Evolutionary conservation across 2,113 vertebrate species (phyloP), one percentile per base, ranked within the genome.

Genomic region (Empidonax alnorum): DNA sequence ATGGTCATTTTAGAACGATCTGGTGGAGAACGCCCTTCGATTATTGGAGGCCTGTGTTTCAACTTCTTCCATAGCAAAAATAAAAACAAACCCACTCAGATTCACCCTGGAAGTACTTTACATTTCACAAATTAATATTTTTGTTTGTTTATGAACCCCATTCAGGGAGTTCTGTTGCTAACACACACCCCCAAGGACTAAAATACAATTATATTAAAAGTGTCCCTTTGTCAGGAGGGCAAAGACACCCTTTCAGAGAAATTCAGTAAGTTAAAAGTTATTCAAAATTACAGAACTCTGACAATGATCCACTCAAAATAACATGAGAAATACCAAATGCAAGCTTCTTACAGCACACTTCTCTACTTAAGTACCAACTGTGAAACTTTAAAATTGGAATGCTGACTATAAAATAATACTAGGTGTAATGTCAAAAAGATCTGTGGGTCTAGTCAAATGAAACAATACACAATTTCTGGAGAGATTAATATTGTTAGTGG

Each of bases 1-100:
- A 99, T 99, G 30, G 98, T 99, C 99, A 99, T 99, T 98, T 99
- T 99, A 94, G 99, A 98, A 84, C 98, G 99, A 97, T 99, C 99
- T 89, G 97, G 97, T 75, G 95, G 97, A 47, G 72, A 92, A 65
- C 87, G 93, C 42, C 87, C 97, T 96, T 99, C 98, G 52, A 96
- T 98, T 50, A 94, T 31, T 5, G 94, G 73, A 96, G 96, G 98
- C 78, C 98, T 98, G 68, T 95, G 98, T 78, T 97, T 97, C 96
- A 97, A 98, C 82, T 98, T 97, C 91, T 98, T 98, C 92, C 98
- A 95, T 21, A 98, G 9, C 49, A 53, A 73, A 49, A 75, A 20
- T 80, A 52, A 67, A 74, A 90, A 73, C 49, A 20, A 72, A 24
- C 19, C 25, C 37, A 28, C 25, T 87, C 56, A 46, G 55, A 55